A percentile compares a stretch with the other conserved stretches of the same genome.
Conservation (phyloP, 2,888 invertebrate genomes). For the Zhuqinia jingwanae region DNA sequence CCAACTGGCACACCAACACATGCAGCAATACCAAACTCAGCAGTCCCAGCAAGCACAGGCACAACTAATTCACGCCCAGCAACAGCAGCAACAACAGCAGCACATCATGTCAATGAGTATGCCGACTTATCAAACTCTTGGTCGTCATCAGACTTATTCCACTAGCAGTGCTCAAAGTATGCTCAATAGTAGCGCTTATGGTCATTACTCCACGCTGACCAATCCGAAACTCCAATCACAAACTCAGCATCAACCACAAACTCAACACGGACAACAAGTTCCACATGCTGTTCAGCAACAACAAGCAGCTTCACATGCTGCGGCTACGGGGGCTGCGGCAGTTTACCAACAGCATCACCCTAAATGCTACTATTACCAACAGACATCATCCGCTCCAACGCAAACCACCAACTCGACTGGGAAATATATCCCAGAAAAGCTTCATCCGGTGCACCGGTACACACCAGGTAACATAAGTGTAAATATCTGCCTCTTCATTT, state of each 20-base stretch:
- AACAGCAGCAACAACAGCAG: slow-evolving; percentile 74
- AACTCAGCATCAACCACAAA: slow-evolving; percentile 57
- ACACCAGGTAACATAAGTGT: slow-evolving; percentile 78
- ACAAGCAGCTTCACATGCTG: slow-evolving; percentile 49
- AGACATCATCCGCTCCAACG: slow-evolving; percentile 66
- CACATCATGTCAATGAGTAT: slow-evolving; percentile 75
- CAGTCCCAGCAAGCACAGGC: slow-evolving; percentile 72
- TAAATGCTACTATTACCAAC: slow-evolving; percentile 79
- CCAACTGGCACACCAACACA: slow-evolving; percentile 68
- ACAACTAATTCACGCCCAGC: slow-evolving; percentile 74
- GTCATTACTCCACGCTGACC: slow-evolving; percentile 77
- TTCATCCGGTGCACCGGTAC: slow-evolving; percentile 79
- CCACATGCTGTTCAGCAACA: slow-evolving; percentile 39
- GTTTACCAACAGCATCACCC: slow-evolving; percentile 78
- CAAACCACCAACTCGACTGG: slow-evolving; percentile 59
- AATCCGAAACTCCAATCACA: slow-evolving; percentile 75
- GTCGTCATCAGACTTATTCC: slow-evolving; percentile 73
- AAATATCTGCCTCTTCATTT: too few relatives aligned
- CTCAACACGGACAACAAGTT: slow-evolving; percentile 27
- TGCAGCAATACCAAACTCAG: slow-evolving; percentile 80
- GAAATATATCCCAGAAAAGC: slow-evolving; percentile 79
- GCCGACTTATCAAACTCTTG: slow-evolving; percentile 78
- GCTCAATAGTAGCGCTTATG: slow-evolving; percentile 77
- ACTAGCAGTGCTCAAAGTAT: slow-evolving; percentile 74
- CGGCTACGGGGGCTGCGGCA: slow-evolving; percentile 45